phyloP scores from a whole-genome alignment of 2,888 invertebrate species.

The Dichetophora obliterata region DNA sequence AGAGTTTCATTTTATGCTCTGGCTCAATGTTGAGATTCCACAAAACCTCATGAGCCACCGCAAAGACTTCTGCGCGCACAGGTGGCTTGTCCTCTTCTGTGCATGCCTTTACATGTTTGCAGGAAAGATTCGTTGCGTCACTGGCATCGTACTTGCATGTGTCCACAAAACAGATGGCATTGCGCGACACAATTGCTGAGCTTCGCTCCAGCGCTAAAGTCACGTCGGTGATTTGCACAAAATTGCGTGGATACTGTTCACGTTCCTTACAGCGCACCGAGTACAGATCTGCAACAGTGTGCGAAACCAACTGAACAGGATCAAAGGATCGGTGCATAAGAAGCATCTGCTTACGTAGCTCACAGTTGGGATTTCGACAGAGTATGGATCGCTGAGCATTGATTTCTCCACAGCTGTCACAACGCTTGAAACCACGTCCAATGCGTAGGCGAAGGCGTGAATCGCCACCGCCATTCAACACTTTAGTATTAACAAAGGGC shows the following conservation, averaged over 20 bases:
- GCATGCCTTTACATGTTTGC: slow-evolving; percentile 65
- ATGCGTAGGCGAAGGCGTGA: slow-evolving; percentile 36
- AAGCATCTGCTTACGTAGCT: slow-evolving; percentile 58
- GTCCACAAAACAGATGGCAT: slow-evolving; percentile 60
- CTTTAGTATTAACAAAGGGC: neutral
- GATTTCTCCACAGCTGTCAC: slow-evolving; percentile 80
- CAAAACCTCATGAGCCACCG: slow-evolving; percentile 60
- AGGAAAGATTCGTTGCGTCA: slow-evolving; percentile 52
- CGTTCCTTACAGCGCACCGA: slow-evolving; percentile 79
- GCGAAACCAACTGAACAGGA: slow-evolving; percentile 72
- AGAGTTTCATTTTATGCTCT: slow-evolving; percentile 61
- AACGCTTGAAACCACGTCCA: slow-evolving; percentile 78
- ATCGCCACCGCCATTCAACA: neutral
- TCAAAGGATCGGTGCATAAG: slow-evolving; percentile 55
- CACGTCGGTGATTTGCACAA: slow-evolving; percentile 75
- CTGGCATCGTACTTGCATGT: slow-evolving; percentile 59
- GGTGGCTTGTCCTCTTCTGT: slow-evolving; percentile 41
- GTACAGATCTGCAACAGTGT: slow-evolving; percentile 75
- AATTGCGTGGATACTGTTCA: slow-evolving; percentile 79
- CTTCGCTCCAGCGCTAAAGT: slow-evolving; percentile 65
- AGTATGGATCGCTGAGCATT: slow-evolving; percentile 79
- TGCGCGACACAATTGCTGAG: slow-evolving; percentile 62
- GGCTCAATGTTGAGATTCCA: slow-evolving; percentile 62
- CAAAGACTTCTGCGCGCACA: slow-evolving; percentile 56
- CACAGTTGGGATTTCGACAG: slow-evolving; percentile 59